Conservation (phyloP, 2,113 vertebrate genomes). For the Vulpes ferrilata region DNA sequence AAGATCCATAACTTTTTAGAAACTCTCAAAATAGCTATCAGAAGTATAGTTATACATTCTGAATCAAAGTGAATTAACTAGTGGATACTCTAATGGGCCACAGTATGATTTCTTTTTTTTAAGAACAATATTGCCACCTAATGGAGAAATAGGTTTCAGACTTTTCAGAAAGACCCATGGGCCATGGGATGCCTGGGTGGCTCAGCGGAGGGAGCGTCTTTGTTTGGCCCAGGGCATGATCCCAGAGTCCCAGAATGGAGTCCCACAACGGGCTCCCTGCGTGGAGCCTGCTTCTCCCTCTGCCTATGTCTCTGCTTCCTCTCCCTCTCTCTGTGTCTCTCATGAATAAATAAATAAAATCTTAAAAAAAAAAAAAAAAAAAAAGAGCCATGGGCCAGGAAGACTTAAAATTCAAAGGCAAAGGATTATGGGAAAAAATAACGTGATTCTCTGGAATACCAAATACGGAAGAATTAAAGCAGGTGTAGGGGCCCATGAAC, state of each 20-base stretch:
- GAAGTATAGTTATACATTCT: constrained; percentile 13
- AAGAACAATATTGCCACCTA: constrained; percentile 65
- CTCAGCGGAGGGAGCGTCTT: too few relatives aligned
- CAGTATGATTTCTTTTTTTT: neutral
- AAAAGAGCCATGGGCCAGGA: neutral
- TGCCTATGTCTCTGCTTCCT: too few relatives aligned
- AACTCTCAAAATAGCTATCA: constrained; percentile 38
- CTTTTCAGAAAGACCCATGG: neutral
- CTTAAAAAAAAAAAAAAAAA: too few relatives aligned
- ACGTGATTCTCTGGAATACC: constrained; percentile 30
- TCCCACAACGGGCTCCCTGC: too few relatives aligned
- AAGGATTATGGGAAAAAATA: constrained; percentile 23
- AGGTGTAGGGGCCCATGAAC: neutral
- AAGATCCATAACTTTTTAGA: constrained; percentile 43
- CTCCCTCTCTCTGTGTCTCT: too few relatives aligned
- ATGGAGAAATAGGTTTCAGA: constrained; percentile 59
- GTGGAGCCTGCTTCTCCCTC: too few relatives aligned
- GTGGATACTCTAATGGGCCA: neutral
- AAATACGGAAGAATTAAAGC: constrained; percentile 37
- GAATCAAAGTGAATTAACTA: constrained; percentile 42
- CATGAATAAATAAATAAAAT: too few relatives aligned
- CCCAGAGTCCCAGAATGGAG: too few relatives aligned
- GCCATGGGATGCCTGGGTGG: too few relatives aligned
- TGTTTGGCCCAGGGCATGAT: too few relatives aligned
- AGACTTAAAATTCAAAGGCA: constrained; percentile 62